Conservation (phyloP, 2,888 invertebrate genomes). For the Paralinhomoeus sp. region DNA sequence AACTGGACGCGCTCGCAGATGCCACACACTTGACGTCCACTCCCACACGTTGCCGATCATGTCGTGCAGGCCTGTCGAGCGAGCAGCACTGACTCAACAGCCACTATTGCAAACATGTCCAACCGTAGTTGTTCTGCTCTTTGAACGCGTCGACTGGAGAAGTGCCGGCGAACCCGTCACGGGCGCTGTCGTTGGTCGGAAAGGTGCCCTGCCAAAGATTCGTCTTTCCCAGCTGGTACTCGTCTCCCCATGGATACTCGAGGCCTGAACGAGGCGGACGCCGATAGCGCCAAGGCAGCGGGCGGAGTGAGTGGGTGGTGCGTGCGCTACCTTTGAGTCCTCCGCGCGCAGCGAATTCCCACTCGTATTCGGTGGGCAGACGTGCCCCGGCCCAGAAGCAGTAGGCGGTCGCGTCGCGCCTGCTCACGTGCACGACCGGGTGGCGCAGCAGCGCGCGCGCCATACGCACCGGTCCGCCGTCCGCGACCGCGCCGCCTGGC, state of each 20-base stretch:
- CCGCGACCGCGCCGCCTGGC: no score
- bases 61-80: constrained; percentile 6
- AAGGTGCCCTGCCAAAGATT: constrained; percentile 33
- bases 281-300: no score
- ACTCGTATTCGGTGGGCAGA: constrained; percentile 72
- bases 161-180: constrained; percentile 62
- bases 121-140: constrained; percentile 5
- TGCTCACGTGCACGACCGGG: constrained; percentile 75
- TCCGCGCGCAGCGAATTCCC: constrained; percentile 59
- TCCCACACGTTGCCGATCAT: constrained; percentile 76
- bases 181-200: constrained; percentile 30
- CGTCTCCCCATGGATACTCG: constrained; percentile 80
- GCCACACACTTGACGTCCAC: constrained; percentile 69
- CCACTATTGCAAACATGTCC: no score
- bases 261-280: no score
- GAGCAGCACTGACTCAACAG: no score
- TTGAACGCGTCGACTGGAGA: constrained; percentile 38
- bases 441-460: no score
- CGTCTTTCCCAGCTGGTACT: constrained; percentile 40
- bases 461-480: no score
- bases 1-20: constrained; percentile 31
- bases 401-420: constrained; percentile 66
- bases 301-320: neutral
- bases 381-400: constrained; percentile 59
- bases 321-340: constrained; percentile 11